Evolutionary conservation across 1,140 invertebrate genomes (phyloP), one percentile per base, ranked within the genome.

Genomic region (Homarus americanus): DNA sequence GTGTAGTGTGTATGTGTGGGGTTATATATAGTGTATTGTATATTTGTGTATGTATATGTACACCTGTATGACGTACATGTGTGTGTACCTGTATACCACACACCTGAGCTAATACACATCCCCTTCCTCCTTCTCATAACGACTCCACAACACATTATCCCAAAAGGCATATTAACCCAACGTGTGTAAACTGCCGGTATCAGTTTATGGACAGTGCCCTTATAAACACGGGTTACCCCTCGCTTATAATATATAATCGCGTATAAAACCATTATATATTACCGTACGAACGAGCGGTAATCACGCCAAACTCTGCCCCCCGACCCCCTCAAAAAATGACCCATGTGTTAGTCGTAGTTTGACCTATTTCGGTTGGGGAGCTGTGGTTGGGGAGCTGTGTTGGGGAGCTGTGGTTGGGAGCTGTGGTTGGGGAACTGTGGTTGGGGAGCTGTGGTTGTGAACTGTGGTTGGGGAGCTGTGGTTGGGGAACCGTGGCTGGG

Each of bases 201-300:
- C 53, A 58, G 15, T 58, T 58, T 58, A 58, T 58, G 20, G 4
- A 58, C 17, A 15, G 17, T 20, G 0, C 15, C 5, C 53, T 58
- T 20, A 24, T 20, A 58, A 58, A 58, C 53, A 58, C 53, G 12
- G 17, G 53, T 7, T 49, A 7, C 44, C 44, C 44, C 44, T 49
- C 9, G 44, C 44, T 58, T 58, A 58, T 58, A 58, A 58, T 58
- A 58, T 58, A 58, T 58, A 58, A 58, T 58, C 53, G 53, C 12
- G 20, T 20, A 58, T 24, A n/a, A n/a, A n/a, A 20, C 53, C 20
- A 58, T 58, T 83, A 83, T 83, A 83, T 76, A 76, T 76, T 38
- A 24, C 40, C 15, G 40, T 10, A 34, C 73, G 24, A 76, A 76
- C 73, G 28, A 38, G 34, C 44, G n/a, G 44, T 28, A 82, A 63